A percentile compares a stretch with the other conserved stretches of the same genome.
Conservation (phyloP, 2,888 invertebrate genomes). For the Netelia inedita region DNA sequence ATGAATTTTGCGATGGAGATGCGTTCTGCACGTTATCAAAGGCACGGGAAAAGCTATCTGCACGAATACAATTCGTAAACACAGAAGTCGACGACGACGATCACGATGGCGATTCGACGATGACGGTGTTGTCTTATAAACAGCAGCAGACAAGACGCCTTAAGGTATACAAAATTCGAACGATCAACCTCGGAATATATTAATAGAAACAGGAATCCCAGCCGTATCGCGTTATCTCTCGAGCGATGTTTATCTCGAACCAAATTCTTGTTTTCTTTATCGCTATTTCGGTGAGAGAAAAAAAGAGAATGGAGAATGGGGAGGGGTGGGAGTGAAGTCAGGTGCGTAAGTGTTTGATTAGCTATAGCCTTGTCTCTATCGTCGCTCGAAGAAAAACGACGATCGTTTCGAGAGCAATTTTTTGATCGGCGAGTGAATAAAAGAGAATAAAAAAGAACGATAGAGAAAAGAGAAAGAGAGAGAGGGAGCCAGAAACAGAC, state of each 20-base stretch:
- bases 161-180: neutral
- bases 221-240: slow-evolving; percentile 31
- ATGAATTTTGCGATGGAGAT: too few relatives aligned
- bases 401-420: too few relatives aligned
- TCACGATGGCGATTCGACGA: neutral
- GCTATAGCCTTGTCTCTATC: too few relatives aligned
- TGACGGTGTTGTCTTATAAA: neutral
- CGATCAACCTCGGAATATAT: slow-evolving; percentile 23
- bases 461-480: too few relatives aligned
- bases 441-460: too few relatives aligned
- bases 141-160: slow-evolving; percentile 14
- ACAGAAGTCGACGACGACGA: slow-evolving; percentile 16
- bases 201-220: slow-evolving; percentile 25
- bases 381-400: too few relatives aligned
- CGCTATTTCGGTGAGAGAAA: neutral
- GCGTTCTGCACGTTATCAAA: too few relatives aligned
- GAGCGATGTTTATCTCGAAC: neutral
- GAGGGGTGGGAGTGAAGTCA: too few relatives aligned
- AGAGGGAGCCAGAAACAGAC: too few relatives aligned
- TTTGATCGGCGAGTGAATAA: too few relatives aligned
- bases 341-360: too few relatives aligned
- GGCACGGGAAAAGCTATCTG: too few relatives aligned
- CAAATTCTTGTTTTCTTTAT: neutral
- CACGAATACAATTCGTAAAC: neutral
- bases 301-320: neutral